Percentiles rank a stretch among this genome's conserved stretches.
phyloP scores from a whole-genome alignment of 2,113 vertebrate species.

The Eonycteris spelaea region DNA sequence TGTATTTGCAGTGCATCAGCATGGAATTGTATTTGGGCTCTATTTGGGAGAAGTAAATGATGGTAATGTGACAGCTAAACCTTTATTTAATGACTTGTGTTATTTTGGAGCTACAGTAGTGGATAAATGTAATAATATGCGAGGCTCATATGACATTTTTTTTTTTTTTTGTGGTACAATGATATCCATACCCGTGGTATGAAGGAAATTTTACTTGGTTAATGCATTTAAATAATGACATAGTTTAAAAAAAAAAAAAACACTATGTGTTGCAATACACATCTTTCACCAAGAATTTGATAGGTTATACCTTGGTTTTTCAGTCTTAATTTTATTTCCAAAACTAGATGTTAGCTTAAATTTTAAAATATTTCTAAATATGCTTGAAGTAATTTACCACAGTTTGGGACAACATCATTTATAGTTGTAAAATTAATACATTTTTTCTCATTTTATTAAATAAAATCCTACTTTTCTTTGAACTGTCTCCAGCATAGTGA shows the following conservation, averaged over 20 bases:
- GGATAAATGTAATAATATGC: too few species aligned
- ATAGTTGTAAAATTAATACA: neutral
- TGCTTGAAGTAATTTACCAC: neutral
- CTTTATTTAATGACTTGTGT: neutral
- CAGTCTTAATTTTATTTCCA: neutral
- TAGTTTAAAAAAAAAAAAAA: too few species aligned
- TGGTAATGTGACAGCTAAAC: neutral
- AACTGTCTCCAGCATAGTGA: neutral
- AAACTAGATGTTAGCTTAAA: constrained; percentile 12
- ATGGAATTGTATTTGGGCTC: neutral
- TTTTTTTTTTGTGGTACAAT: neutral
- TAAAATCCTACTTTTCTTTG: neutral
- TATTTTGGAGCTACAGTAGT: neutral
- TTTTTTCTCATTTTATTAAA: neutral
- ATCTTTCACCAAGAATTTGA: neutral
- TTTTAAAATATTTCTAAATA: neutral
- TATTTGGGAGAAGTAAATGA: neutral
- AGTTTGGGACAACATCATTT: neutral
- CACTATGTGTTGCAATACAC: neutral
- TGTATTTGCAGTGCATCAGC: neutral
- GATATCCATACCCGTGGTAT: too few species aligned
- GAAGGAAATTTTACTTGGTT: neutral
- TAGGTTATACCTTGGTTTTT: neutral
- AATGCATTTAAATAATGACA: neutral
- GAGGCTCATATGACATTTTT: neutral